These are phyloP conservation scores for Ictalurus furcatus DNA, from an alignment of 2,113 vertebrate genomes.

Conservation along the genomic window DNA sequence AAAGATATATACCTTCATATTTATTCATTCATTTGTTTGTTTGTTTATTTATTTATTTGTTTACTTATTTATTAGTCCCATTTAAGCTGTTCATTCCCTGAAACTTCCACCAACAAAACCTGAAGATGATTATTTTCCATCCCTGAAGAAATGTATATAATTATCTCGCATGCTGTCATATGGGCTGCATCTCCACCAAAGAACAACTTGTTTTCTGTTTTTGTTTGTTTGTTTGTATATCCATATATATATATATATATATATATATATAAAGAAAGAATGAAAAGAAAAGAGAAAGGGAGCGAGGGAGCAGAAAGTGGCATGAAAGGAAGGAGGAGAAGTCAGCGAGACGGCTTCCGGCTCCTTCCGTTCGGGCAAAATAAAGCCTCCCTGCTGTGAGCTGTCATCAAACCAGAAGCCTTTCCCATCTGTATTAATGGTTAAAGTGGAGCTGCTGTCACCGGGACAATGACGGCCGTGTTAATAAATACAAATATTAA, in stretches of 20 bases:
- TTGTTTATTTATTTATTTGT: background rate
- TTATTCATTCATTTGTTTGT: background rate
- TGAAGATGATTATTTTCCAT: background rate
- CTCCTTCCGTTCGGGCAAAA: conserved; percentile 24
- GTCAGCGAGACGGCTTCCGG: conserved; percentile 30
- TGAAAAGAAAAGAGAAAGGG: background rate
- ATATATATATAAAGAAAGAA: background rate
- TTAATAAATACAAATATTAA: conserved; percentile 93
- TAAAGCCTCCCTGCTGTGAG: conserved; percentile 47
- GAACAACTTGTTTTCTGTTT: background rate
- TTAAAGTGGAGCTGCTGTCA: conserved; percentile 87
- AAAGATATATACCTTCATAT: background rate
- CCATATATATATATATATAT: no score
- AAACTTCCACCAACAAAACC: background rate
- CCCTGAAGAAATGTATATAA: background rate
- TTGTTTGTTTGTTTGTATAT: background rate
- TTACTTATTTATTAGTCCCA: background rate
- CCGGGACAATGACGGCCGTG: conserved; percentile 79
- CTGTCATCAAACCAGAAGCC: conserved; percentile 68
- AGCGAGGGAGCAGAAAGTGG: background rate
- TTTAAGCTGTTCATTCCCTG: background rate
- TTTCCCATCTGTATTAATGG: conserved; percentile 84
- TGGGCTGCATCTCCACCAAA: background rate
- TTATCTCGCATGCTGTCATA: background rate
- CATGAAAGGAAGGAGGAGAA: conserved; percentile 32